Conservation (phyloP, 2,113 vertebrate genomes). For the Montifringilla adamsi region DNA sequence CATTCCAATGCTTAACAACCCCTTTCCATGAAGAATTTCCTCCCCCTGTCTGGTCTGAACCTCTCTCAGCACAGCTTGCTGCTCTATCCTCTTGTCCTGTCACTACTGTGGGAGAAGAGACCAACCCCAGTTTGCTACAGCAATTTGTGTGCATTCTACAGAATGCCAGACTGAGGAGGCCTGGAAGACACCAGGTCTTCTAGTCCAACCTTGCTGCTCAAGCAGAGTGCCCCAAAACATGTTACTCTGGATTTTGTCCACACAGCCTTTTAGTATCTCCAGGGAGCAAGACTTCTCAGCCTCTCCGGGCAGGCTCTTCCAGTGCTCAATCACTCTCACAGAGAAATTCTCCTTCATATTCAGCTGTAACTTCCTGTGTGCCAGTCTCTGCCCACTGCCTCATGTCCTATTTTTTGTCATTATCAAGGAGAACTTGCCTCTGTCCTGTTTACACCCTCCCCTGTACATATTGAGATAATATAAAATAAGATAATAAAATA, state of each 20-base stretch:
- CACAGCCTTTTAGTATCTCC: not conserved
- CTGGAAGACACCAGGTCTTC: not conserved
- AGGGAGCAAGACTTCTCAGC: not conserved
- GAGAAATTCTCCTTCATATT: not conserved
- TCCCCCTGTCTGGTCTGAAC: not conserved
- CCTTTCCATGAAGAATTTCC: not conserved
- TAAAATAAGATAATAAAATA: not conserved
- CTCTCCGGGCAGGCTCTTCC: not conserved
- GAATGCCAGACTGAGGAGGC: not conserved
- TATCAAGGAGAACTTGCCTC: not conserved
- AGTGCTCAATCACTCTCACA: not conserved
- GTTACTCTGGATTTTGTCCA: not conserved
- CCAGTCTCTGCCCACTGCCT: not conserved
- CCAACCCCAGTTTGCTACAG: not conserved
- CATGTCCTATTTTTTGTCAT: not conserved
- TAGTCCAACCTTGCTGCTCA: accelerated
- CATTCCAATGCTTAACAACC: no score
- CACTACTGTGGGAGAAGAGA: not conserved
- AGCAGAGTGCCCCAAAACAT: not conserved
- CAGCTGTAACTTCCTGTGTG: not conserved
- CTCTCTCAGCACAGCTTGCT: not conserved
- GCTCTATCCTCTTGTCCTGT: no score
- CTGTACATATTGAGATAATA: not conserved
- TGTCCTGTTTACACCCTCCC: not conserved
- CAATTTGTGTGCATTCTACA: not conserved